Evolutionary conservation across 2,888 invertebrate species (phyloP), one percentile per base, ranked within the genome.

Genomic region (Drosophila buzzatii): DNA sequence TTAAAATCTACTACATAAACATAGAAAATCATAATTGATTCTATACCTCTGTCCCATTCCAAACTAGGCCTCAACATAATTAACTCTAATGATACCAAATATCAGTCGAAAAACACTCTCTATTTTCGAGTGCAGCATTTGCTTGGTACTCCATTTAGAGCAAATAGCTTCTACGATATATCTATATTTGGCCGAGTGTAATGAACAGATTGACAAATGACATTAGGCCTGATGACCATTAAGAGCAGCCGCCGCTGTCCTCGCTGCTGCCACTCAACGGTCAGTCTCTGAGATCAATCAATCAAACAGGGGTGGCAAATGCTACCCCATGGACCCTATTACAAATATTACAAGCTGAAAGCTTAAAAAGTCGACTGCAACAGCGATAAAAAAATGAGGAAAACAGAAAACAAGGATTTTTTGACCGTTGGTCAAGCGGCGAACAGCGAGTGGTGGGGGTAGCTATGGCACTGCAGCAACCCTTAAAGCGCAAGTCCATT

Each of bases 221-320:
- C 74, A 88, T 89, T 85, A 85, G 68, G 49, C 68, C 56, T 82
- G 78, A 82, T 78, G 45, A 57, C 68, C 88, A 88, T 85, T 88
- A 85, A 89, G 61, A 66, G 66, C 81, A 75, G 73, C 49, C 81
- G 69, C 44, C 27, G 67, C 31, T 18, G 41, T 18, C 33, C 16
- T 16, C 18, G 37, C 76, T 58, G 49, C 69, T 33, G 33, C 41
- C 83, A 77, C 83, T 88, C 78, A 80, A 85, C 90, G 90, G 90
- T 80, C 85, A 85, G 88, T 88, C 53, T 85, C 53, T 69, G 77
- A 89, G 74, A 80, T 37, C 33, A 74, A 88, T 85, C 89, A 89
- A 88, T 89, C 85, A 85, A 90, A 80, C 61, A 59, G 61, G 76
- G 81, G 81, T 80, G 41, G 77, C n/a, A 66, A 66, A 39, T 18